phyloP scores from a whole-genome alignment of 2,113 vertebrate species.

The Lophotis ruficrista region DNA sequence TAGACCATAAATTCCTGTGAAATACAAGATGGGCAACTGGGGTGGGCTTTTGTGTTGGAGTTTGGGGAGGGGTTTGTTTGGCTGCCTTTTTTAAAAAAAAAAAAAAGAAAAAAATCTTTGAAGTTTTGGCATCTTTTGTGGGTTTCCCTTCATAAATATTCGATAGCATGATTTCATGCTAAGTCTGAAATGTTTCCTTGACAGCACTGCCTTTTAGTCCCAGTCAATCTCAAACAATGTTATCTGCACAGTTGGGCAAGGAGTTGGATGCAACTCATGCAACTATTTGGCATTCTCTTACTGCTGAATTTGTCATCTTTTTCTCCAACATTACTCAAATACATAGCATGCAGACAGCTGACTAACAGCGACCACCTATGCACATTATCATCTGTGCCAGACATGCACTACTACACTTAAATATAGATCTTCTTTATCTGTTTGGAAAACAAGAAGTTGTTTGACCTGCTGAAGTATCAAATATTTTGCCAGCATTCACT shows the following conservation, averaged over 20 bases:
- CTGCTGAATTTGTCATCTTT: not conserved
- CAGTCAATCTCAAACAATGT: not conserved
- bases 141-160: not conserved
- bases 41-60: not conserved
- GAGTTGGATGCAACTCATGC: not conserved
- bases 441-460: too few species aligned
- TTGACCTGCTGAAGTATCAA: not conserved
- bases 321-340: not conserved
- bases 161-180: not conserved
- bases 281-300: not conserved
- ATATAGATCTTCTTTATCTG: too few species aligned
- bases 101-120: not conserved
- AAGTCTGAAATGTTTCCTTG: not conserved
- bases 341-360: not conserved
- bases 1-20: not conserved
- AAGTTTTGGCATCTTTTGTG: not conserved
- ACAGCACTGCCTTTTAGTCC: not conserved
- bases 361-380: not conserved
- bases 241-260: not conserved
- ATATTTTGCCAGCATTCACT: not conserved
- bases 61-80: not conserved
- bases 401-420: not conserved
- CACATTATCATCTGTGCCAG: not conserved
- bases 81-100: not conserved
- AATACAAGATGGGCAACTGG: not conserved